Evolutionary conservation across 2,888 invertebrate genomes (phyloP).

Genomic region (Hipparchia semele): DNA sequence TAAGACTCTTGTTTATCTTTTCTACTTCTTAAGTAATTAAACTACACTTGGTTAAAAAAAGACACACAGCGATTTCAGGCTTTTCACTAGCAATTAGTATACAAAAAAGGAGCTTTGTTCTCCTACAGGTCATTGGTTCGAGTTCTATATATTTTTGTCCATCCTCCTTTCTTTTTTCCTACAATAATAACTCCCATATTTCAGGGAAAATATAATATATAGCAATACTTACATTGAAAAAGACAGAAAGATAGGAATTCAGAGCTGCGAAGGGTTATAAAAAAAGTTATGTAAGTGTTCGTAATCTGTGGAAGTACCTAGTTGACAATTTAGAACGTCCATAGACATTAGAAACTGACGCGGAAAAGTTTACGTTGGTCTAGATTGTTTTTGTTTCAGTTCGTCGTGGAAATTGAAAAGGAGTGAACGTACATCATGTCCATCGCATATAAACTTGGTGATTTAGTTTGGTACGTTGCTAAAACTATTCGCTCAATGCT

Average conservation of each 20-base stretch:
- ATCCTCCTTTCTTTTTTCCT: no score
- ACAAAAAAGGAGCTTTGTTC: no score
- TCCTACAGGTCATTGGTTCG: no score
- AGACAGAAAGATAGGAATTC: background rate
- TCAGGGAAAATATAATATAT: background rate
- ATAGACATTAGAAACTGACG: constrained; percentile 54
- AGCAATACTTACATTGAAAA: background rate
- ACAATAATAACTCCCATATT: background rate
- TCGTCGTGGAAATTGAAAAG: constrained; percentile 68
- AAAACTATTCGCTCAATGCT: constrained; percentile 41
- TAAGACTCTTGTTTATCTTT: no score
- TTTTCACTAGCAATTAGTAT: no score
- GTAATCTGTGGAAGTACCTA: no score
- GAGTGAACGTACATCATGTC: constrained; percentile 66
- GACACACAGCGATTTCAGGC: no score
- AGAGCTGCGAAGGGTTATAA: no score
- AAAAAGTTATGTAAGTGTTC: no score
- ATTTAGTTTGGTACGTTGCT: constrained; percentile 80
- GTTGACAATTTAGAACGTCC: constrained; percentile 26
- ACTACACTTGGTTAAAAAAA: no score
- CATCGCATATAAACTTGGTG: constrained; percentile 78
- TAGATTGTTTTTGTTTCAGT: constrained; percentile 63
- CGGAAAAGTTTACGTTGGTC: constrained; percentile 49
- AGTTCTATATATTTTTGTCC: no score
- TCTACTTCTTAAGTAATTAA: no score